Conservation (phyloP, 2,797 vertebrate genomes). For the Hydrolagus colliei region DNA sequence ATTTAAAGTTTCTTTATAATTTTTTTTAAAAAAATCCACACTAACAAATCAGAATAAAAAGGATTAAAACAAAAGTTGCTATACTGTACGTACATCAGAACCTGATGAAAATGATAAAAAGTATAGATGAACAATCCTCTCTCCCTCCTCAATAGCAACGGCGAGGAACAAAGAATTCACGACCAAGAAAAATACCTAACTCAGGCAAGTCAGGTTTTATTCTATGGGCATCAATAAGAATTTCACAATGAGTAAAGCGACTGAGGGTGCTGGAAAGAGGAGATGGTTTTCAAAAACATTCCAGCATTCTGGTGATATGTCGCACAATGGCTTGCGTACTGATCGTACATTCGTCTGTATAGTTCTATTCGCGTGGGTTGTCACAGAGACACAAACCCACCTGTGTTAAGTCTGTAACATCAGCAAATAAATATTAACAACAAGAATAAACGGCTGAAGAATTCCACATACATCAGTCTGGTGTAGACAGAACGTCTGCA, state of each 20-base stretch:
- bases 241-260: background rate
- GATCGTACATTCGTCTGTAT: background rate
- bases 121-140: background rate
- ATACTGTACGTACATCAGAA: background rate
- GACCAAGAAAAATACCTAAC: background rate
- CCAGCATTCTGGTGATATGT: background rate
- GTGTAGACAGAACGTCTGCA: no score
- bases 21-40: background rate
- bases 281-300: background rate
- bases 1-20: slow-evolving; percentile 24
- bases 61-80: slow-evolving; percentile 21
- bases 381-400: background rate
- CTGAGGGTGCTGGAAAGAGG: background rate
- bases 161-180: background rate
- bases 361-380: background rate
- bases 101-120: background rate
- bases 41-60: slow-evolving; percentile 21
- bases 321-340: background rate
- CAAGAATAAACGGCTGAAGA: background rate
- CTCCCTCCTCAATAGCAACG: background rate
- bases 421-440: background rate
- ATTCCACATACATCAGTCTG: background rate
- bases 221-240: slow-evolving; percentile 14
- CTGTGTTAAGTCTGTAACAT: background rate
- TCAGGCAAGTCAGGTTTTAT: background rate